A percentile compares a stretch with the other conserved stretches of the same genome.
Conservation (phyloP, 2,888 invertebrate genomes). For the Megastigmus dorsalis region DNA sequence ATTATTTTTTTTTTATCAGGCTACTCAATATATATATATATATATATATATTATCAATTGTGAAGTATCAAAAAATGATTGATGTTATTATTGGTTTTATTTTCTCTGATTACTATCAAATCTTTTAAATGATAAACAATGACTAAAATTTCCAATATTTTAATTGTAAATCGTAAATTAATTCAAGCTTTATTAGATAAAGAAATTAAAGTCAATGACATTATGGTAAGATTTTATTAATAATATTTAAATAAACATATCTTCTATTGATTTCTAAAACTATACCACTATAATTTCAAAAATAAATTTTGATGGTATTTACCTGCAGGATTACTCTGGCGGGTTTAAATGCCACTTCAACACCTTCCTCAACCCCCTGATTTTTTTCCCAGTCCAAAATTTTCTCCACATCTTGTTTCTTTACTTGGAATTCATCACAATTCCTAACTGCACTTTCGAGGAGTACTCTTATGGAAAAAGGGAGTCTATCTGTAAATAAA, state of each 20-base stretch:
- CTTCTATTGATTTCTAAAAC: too few relatives aligned
- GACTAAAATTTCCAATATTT: background rate
- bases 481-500: conserved; percentile 81
- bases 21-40: background rate
- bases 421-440: conserved; percentile 96
- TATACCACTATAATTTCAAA: too few relatives aligned
- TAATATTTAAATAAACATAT: too few relatives aligned
- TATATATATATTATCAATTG: conserved; percentile 1
- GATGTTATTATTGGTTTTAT: background rate
- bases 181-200: too few relatives aligned
- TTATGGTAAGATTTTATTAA: too few relatives aligned
- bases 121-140: background rate
- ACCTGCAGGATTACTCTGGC: conserved; percentile 97
- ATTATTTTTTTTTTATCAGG: conserved; percentile 28
- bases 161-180: too few relatives aligned
- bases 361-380: conserved; percentile 81
- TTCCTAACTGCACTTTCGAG: conserved; percentile 96
- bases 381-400: conserved; percentile 92
- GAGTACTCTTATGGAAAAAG: conserved; percentile 93
- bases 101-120: background rate
- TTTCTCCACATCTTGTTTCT: conserved; percentile 88
- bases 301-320: conserved; percentile 53
- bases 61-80: conserved; percentile 14
- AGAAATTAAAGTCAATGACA: too few relatives aligned
- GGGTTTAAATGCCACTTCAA: conserved; percentile 97